Percentiles rank a stretch among this genome's conserved stretches.
These are phyloP conservation scores for Yasuhikotakia modesta DNA, from an alignment of 2,797 vertebrate species.

Conservation along the genomic window DNA sequence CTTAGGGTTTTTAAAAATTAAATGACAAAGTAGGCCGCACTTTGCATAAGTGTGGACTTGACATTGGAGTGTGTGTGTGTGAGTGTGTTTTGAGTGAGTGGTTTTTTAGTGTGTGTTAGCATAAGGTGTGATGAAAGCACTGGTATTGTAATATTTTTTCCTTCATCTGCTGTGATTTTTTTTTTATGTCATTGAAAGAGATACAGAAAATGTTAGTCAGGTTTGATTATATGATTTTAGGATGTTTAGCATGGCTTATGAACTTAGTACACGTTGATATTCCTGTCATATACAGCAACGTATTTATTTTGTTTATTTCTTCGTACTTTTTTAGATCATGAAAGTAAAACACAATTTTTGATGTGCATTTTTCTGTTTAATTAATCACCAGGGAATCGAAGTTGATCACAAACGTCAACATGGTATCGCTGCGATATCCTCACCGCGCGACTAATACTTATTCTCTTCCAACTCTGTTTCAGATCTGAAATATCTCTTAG, in stretches of 20 bases:
- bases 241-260: not conserved
- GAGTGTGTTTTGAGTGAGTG: constrained; percentile 53
- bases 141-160: constrained; percentile 36
- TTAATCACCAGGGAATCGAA: not conserved
- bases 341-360: not conserved
- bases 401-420: not conserved
- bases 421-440: not conserved
- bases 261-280: not conserved
- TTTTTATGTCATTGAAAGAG: constrained; percentile 1
- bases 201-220: constrained; percentile 14
- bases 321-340: not conserved
- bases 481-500: not conserved
- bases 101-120: constrained; percentile 48
- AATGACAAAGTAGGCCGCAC: constrained; percentile 82
- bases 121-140: constrained; percentile 44
- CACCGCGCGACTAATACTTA: not conserved
- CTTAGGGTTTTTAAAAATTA: constrained; percentile 86
- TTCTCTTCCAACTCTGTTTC: not conserved
- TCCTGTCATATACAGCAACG: not conserved
- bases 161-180: not conserved
- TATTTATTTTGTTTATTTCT: not conserved
- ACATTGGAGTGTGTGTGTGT: constrained; percentile 34
- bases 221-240: not conserved
- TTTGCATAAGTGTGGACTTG: constrained; percentile 79
- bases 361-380: not conserved